Conservation (phyloP, 2,797 vertebrate genomes). For the Acanthornis magna region DNA sequence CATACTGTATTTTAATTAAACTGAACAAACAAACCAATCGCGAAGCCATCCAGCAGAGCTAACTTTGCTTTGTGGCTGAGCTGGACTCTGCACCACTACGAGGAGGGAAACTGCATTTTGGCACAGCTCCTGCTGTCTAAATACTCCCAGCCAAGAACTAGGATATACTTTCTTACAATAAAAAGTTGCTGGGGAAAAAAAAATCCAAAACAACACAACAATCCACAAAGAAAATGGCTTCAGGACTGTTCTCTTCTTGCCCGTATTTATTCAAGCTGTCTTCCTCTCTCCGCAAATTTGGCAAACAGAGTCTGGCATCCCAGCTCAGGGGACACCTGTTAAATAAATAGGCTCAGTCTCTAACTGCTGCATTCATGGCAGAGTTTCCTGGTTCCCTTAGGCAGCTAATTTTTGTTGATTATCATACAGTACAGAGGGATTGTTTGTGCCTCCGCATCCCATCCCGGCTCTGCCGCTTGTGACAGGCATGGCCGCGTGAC, state of each 20-base stretch:
- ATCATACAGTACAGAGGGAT: conserved; percentile 49
- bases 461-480: neutral
- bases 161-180: neutral
- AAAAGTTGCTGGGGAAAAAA: neutral
- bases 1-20: conserved; percentile 57
- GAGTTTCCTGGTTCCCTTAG: conserved; percentile 53
- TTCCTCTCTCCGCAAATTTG: conserved; percentile 37
- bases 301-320: conserved; percentile 48
- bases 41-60: neutral
- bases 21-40: conserved; percentile 9
- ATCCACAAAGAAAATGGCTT: conserved; percentile 15
- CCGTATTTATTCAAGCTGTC: conserved; percentile 49
- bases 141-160: neutral
- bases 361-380: conserved; percentile 50
- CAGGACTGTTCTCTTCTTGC: conserved; percentile 8
- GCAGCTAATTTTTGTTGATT: conserved; percentile 59
- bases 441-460: conserved; percentile 33
- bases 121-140: neutral
- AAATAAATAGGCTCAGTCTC: conserved; percentile 64
- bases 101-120: neutral
- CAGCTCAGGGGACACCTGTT: conserved; percentile 60
- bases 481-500: neutral
- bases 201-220: neutral
- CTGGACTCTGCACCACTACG: neutral
- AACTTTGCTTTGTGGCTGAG: neutral